A percentile compares a stretch with the other conserved stretches of the same genome.
Conservation (phyloP, 2,888 invertebrate genomes). For the Limnephilus marmoratus region DNA sequence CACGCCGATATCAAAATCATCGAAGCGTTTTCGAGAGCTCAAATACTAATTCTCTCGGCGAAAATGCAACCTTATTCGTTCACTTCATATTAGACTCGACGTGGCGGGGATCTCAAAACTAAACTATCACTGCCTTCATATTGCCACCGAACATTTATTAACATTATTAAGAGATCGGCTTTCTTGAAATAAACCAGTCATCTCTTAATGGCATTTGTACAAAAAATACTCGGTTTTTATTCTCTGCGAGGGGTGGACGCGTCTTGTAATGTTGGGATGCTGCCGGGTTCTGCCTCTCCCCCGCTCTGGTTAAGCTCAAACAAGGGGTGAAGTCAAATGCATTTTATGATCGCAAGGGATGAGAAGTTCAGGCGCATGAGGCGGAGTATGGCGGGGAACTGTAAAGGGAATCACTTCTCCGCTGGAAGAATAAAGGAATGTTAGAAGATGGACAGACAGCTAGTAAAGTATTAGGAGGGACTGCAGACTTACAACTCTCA, state of each 20-base stretch:
- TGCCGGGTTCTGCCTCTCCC: not conserved
- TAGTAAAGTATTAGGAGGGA: not conserved
- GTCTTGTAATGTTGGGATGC: slow-evolving; percentile 39
- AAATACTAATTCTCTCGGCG: slow-evolving; percentile 6
- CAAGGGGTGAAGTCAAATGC: slow-evolving; percentile 63
- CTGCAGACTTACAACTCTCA: not conserved
- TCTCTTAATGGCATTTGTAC: slow-evolving; percentile 61
- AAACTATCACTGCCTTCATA: not conserved
- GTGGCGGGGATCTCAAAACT: not conserved
- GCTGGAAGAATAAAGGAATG: not conserved
- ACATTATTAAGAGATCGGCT: slow-evolving; percentile 15
- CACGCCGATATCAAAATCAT: not conserved
- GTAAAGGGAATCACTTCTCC: not conserved
- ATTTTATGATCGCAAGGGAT: slow-evolving; percentile 48
- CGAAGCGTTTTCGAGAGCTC: not conserved
- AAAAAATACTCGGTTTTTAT: slow-evolving; percentile 59
- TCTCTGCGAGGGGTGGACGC: slow-evolving; percentile 37
- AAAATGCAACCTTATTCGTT: slow-evolving; percentile 22
- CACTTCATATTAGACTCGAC: not conserved
- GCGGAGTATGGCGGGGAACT: not conserved
- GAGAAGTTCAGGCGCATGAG: not conserved
- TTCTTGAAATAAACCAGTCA: slow-evolving; percentile 60
- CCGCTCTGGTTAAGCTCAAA: slow-evolving; percentile 57
- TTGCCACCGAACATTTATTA: slow-evolving; percentile 14
- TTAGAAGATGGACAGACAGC: not conserved